Evolutionary conservation across 2,797 vertebrate genomes (phyloP).

Genomic region (Astyanax mexicanus): DNA sequence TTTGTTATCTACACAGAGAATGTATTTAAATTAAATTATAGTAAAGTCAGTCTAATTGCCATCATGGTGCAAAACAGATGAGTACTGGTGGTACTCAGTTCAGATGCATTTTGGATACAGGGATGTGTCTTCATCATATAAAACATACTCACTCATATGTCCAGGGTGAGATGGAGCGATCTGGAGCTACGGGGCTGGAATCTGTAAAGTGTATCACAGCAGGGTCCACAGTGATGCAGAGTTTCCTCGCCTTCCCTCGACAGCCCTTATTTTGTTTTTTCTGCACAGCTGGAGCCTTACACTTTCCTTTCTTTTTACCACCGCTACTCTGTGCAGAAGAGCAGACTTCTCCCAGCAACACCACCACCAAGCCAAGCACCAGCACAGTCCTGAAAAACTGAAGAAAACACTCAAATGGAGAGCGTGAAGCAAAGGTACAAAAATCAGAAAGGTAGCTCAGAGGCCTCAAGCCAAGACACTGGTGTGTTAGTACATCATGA

Average conservation of each 20-base stretch:
- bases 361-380: conserved; percentile 55
- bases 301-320: conserved; percentile 37
- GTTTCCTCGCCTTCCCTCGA: not conserved
- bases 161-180: conserved; percentile 76
- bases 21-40: too few species aligned
- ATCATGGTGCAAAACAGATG: too few species aligned
- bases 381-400: conserved; percentile 57
- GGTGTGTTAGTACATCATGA: too few species aligned
- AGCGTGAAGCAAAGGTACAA: not conserved
- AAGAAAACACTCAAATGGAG: not conserved
- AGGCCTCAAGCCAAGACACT: too few species aligned
- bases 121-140: not conserved
- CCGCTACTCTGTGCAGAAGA: not conserved
- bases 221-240: not conserved
- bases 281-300: too few species aligned
- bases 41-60: too few species aligned
- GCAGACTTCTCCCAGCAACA: conserved; percentile 24
- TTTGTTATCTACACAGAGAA: too few species aligned
- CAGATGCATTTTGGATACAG: too few species aligned
- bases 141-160: conserved; percentile 70
- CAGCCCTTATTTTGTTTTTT: not conserved
- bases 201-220: not conserved
- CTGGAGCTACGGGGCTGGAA: conserved; percentile 38
- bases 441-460: not conserved
- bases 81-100: too few species aligned